Evolutionary conservation across 2,113 vertebrate species (phyloP).

Genomic region (Hymenochirus boettgeri): DNA sequence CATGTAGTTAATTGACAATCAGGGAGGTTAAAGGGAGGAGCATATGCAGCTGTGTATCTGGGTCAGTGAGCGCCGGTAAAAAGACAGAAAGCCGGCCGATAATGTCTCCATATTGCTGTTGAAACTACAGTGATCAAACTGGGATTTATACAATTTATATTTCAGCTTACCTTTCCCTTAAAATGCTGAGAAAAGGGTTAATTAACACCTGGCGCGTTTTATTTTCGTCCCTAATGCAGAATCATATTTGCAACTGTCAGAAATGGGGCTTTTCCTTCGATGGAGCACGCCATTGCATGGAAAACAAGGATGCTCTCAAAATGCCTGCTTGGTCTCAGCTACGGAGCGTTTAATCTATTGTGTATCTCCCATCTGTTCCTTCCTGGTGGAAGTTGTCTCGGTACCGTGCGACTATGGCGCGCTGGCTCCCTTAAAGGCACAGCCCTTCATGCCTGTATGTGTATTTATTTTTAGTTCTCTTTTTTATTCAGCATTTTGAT

Average conservation of each 20-base stretch:
- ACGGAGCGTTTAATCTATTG: conserved; percentile 27
- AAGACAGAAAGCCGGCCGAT: no score
- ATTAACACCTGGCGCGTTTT: neutral
- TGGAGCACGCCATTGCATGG: neutral
- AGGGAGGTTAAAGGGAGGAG: no score
- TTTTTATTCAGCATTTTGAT: no score
- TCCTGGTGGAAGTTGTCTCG: conserved; percentile 18
- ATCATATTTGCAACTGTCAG: neutral
- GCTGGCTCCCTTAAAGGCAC: neutral
- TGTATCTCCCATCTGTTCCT: conserved; percentile 34
- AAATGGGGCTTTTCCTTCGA: neutral
- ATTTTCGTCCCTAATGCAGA: neutral
- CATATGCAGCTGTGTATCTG: no score
- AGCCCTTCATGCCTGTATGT: no score
- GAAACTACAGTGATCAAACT: no score
- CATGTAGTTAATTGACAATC: no score
- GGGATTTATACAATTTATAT: no score
- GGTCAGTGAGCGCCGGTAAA: no score
- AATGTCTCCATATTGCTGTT: no score
- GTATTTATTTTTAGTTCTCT: no score
- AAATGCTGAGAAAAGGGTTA: neutral
- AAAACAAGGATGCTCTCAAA: conserved; percentile 16
- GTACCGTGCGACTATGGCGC: neutral
- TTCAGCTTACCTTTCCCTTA: neutral
- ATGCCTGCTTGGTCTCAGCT: neutral